A percentile compares a stretch with the other conserved stretches of the same genome.
phyloP scores from a whole-genome alignment of 2,113 vertebrate genomes.

The Sarotherodon lohbergeri region DNA sequence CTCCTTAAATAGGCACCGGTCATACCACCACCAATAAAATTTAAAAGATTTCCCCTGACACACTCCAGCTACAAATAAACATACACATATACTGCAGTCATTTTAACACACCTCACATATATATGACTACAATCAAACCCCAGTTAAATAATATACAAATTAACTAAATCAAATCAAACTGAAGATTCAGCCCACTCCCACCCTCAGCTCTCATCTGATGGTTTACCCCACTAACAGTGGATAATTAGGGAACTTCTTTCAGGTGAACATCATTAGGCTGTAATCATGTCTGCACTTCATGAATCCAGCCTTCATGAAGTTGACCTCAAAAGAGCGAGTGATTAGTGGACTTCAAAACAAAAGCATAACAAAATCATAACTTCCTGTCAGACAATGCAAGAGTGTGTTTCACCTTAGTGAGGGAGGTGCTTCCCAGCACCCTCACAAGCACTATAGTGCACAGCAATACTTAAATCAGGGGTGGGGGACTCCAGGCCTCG shows the following conservation, averaged over 20 bases:
- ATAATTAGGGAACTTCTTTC: background rate
- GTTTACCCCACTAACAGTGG: background rate
- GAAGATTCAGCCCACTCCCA: background rate
- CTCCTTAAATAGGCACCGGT: background rate
- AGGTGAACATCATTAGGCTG: background rate
- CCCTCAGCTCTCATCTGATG: background rate
- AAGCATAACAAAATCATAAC: background rate
- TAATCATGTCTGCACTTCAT: background rate
- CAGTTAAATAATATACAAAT: background rate
- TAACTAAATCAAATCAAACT: background rate
- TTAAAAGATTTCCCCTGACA: background rate
- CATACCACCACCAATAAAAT: background rate
- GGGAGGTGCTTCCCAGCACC: background rate
- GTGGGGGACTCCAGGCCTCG: too few relatives aligned
- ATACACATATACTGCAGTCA: background rate
- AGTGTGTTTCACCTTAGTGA: background rate
- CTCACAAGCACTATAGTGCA: background rate
- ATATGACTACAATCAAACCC: background rate
- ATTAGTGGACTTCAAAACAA: background rate
- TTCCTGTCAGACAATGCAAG: rapidly evolving
- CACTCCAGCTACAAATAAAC: background rate
- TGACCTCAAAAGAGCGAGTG: background rate
- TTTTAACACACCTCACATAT: background rate
- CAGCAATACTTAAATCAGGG: rapidly evolving
- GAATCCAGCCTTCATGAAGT: background rate